Evolutionary conservation across 1,140 invertebrate species (phyloP).

Genomic region (Drosophila saltans): DNA sequence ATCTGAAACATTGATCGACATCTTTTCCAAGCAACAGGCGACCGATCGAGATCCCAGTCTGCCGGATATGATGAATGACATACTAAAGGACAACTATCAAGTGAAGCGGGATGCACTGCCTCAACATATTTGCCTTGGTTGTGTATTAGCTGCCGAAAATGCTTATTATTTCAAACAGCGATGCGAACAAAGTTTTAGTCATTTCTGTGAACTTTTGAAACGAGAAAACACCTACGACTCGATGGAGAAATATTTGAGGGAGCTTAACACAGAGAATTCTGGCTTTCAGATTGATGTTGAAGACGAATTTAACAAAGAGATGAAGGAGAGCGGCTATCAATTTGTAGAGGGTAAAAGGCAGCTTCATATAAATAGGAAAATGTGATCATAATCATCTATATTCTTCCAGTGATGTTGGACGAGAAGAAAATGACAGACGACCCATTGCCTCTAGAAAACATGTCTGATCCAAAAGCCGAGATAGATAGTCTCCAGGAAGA

Average conservation of each 20-base stretch:
- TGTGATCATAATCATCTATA: not conserved
- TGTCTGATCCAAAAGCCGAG: not conserved
- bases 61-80: slow-evolving; percentile 37
- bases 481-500: not conserved
- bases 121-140: slow-evolving; percentile 39
- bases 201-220: slow-evolving; percentile 29
- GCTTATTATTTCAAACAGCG: slow-evolving; percentile 37
- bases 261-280: not conserved
- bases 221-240: not conserved
- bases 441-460: not conserved
- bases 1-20: slow-evolving; percentile 25
- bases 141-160: slow-evolving; percentile 38
- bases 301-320: not conserved
- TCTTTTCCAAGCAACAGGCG: slow-evolving; percentile 26
- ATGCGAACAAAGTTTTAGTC: slow-evolving; percentile 39
- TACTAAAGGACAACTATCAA: slow-evolving; percentile 24
- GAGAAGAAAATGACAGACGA: slow-evolving; percentile 9
- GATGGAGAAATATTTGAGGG: not conserved
- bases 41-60: slow-evolving; percentile 23
- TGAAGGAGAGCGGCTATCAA: not conserved
- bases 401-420: not conserved
- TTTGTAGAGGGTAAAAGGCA: slow-evolving; percentile 5
- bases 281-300: not conserved
- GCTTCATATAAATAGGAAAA: too few species aligned
- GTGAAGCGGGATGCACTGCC: slow-evolving; percentile 36